Conservation (phyloP, 2,797 vertebrate species). For the Meda fulgida region DNA sequence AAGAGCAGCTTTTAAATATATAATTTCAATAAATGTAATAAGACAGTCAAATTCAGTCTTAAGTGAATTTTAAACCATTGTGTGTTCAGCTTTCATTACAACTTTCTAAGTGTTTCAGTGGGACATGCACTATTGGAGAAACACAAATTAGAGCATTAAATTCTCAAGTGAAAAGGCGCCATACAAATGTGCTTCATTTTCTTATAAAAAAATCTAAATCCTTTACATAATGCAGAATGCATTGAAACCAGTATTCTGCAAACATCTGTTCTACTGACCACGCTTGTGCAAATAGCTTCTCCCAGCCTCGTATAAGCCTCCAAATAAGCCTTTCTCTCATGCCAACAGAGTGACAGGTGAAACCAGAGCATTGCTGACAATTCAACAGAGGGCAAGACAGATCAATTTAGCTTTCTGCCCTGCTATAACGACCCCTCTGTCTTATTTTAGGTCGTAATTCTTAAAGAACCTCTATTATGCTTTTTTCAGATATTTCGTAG, state of each 20-base stretch:
- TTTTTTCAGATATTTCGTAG: background rate
- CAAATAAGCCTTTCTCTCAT: background rate
- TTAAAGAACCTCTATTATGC: background rate
- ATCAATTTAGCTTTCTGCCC: conserved; percentile 71
- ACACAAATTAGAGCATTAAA: conserved; percentile 21
- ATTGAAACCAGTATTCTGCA: conserved; percentile 19
- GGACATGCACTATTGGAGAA: conserved; percentile 1
- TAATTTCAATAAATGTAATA: conserved; percentile 1
- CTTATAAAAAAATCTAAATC: background rate
- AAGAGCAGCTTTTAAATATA: background rate
- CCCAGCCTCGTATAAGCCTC: background rate
- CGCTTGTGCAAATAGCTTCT: conserved; percentile 12
- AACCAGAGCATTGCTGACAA: conserved; percentile 73
- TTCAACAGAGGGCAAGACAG: conserved; percentile 73
- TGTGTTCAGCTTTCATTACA: background rate
- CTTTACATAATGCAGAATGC: background rate
- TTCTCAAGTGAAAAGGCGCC: background rate
- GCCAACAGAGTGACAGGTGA: conserved; percentile 49
- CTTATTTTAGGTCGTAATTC: background rate
- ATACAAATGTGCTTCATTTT: background rate
- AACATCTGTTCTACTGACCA: background rate
- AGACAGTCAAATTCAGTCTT: conserved; percentile 4
- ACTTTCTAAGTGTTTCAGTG: conserved; percentile 14
- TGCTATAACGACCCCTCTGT: background rate
- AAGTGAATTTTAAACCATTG: conserved; percentile 29